Evolutionary conservation across 2,113 vertebrate species (phyloP).

Genomic region (Neogobius melanostomus): DNA sequence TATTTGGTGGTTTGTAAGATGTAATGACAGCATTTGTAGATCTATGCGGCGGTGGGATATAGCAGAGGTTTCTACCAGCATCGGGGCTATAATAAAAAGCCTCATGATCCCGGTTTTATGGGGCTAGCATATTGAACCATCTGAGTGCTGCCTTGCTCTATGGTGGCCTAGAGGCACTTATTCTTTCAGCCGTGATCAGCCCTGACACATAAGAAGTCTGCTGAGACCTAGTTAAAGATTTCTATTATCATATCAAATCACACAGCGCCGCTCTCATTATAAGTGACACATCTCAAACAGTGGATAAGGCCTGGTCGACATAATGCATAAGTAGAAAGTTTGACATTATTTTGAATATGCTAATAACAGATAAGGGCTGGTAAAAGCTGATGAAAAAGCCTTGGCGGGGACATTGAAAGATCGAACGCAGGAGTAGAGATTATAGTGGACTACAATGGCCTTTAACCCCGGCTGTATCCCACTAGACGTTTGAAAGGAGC

Average conservation of each 20-base stretch:
- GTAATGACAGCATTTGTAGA: constrained; percentile 66
- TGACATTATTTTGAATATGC: constrained; percentile 54
- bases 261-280: constrained; percentile 69
- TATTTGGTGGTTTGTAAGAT: constrained; percentile 64
- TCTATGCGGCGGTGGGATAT: constrained; percentile 66
- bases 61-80: constrained; percentile 59
- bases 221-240: constrained; percentile 71
- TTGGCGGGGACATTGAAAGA: constrained; percentile 66
- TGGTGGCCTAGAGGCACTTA: constrained; percentile 65
- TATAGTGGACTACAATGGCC: constrained; percentile 71
- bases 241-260: constrained; percentile 77
- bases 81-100: constrained; percentile 64
- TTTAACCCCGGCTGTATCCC: constrained; percentile 72
- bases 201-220: constrained; percentile 63
- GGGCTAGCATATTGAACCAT: constrained; percentile 72
- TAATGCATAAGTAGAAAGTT: constrained; percentile 73
- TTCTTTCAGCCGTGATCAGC: constrained; percentile 61
- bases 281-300: constrained; percentile 70
- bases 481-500: constrained; percentile 46
- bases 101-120: constrained; percentile 74
- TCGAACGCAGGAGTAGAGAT: constrained; percentile 71
- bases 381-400: constrained; percentile 58
- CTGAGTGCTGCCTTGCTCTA: constrained; percentile 60
- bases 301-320: constrained; percentile 67
- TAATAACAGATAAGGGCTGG: constrained; percentile 59